Base-by-base conservation (phyloP, 64 coral and sea anemone genomes). In the Stichodactyla helianthus region DNA sequence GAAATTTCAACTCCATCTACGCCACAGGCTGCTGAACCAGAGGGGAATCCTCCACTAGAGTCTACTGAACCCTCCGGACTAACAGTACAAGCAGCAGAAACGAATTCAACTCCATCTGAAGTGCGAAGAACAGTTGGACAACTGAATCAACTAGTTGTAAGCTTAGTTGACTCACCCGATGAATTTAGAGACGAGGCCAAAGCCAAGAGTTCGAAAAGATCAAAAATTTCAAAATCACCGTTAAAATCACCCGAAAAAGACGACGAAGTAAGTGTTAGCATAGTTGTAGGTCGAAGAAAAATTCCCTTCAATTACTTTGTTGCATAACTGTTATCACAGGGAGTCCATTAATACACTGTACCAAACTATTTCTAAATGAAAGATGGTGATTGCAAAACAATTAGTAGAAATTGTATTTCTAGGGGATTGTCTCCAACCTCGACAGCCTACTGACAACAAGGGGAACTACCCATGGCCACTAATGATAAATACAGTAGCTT, bases 171-270 rank as follows among this genome's bases (percentile, higher is more conserved):
- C 5, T 81, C 78, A 19, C 78, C 78, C 15, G 78, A 81, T 6
- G 78, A 81, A 20, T 81, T 81, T 54, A 17, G 17, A 7, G 89
- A 85, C 70, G 89, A 85, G 28, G 77, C 77, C 58, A 71, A 90
- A 60, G 51, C 16, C 55, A 90, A 86, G 83, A 18, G 52, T 4
- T 85, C 89, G 10, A 92, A 86, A 87, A 77, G 53, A 52, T 56
- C 67, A 53, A 92, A 70, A 19, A 55, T 52, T 71, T 10, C 78
- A 12, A 87, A 87, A 23, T 92, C 84, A 74, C 90, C 85, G 19
- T 10, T 82, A 17, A 92, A 92, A 87, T 92, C 90, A 58, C 90
- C 90, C 7, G 78, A 57, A 51, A 92, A 87, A 77, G 90, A 92
- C 14, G 90, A 92, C n/a, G 90, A 92, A 82, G 90, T 92, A 71